Percentiles rank a stretch among this genome's conserved stretches.
Conservation (phyloP, 2,888 invertebrate genomes). For the Apodemia hepburni region DNA sequence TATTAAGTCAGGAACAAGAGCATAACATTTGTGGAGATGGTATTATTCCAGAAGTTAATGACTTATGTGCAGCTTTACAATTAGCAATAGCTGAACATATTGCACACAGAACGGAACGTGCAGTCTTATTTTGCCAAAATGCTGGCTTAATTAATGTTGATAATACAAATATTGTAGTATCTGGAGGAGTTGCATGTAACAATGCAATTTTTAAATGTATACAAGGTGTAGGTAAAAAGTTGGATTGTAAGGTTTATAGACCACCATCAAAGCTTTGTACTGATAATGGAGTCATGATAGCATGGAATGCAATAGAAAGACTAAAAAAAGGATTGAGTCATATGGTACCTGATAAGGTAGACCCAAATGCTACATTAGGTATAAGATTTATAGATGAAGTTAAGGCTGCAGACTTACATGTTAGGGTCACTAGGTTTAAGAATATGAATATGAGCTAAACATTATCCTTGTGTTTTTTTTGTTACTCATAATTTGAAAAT, state of each 20-base stretch:
- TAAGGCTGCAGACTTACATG: conserved; percentile 67
- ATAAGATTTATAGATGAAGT: conserved; percentile 80
- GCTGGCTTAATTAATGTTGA: conserved; percentile 76
- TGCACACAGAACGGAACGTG: conserved; percentile 90
- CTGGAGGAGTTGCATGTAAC: conserved; percentile 98
- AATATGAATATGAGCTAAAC: conserved; percentile 32
- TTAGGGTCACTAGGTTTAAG: conserved; percentile 56
- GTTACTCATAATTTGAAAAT: no score
- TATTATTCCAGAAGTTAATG: conserved; percentile 86
- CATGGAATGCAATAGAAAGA: conserved; percentile 97
- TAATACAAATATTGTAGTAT: conserved; percentile 86
- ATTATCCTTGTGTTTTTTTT: no score
- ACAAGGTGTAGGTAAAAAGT: conserved; percentile 82
- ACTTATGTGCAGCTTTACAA: conserved; percentile 94
- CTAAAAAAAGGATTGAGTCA: conserved; percentile 48
- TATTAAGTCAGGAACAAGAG: conserved; percentile 79
- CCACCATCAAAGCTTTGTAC: conserved; percentile 94
- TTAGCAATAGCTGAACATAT: conserved; percentile 87
- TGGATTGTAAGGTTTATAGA: conserved; percentile 83
- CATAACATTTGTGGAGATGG: conserved; percentile 81
- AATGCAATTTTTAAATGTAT: conserved; percentile 87
- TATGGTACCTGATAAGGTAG: conserved; percentile 80
- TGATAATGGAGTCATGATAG: conserved; percentile 99
- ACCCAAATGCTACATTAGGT: conserved; percentile 83
- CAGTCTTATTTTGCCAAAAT: conserved; percentile 85